Evolutionary conservation across 2,797 vertebrate genomes (phyloP).

Genomic region (Gephyroberyx darwinii): DNA sequence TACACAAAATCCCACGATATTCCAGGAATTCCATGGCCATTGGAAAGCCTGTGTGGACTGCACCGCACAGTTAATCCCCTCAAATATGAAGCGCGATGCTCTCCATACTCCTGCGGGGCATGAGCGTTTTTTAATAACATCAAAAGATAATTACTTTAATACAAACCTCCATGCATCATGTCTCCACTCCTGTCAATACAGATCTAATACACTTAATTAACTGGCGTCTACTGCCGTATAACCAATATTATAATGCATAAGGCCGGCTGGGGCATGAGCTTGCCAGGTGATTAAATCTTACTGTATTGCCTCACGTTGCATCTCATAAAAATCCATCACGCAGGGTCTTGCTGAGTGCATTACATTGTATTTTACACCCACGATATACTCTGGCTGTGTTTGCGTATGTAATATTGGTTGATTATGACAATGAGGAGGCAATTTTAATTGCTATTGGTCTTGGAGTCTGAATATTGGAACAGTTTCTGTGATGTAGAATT

Average conservation of each 20-base stretch:
- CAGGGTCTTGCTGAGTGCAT: not conserved
- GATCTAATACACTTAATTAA: constrained; percentile 62
- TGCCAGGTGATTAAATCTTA: constrained; percentile 50
- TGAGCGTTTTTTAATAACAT: constrained; percentile 40
- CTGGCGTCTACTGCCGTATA: constrained; percentile 39
- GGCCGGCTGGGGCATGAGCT: constrained; percentile 17
- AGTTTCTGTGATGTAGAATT: not conserved
- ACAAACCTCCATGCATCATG: constrained; percentile 39
- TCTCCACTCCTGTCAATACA: constrained; percentile 58
- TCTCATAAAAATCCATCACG: constrained; percentile 39
- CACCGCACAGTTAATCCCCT: not conserved
- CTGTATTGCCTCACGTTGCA: constrained; percentile 34
- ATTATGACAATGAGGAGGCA: not conserved
- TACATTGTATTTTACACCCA: constrained; percentile 25
- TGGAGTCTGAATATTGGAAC: not conserved
- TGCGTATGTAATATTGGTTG: not conserved
- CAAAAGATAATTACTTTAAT: constrained; percentile 62
- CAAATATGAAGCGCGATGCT: constrained; percentile 23
- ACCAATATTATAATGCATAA: constrained; percentile 43
- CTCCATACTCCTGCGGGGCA: constrained; percentile 25
- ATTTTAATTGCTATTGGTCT: not conserved
- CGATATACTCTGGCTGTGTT: not conserved
- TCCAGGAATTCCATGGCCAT: too few species aligned
- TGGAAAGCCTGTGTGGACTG: not conserved
- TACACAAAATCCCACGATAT: too few species aligned